Evolutionary conservation across 2,797 vertebrate genomes (phyloP).

Genomic region (Arnoldichthys spilopterus): DNA sequence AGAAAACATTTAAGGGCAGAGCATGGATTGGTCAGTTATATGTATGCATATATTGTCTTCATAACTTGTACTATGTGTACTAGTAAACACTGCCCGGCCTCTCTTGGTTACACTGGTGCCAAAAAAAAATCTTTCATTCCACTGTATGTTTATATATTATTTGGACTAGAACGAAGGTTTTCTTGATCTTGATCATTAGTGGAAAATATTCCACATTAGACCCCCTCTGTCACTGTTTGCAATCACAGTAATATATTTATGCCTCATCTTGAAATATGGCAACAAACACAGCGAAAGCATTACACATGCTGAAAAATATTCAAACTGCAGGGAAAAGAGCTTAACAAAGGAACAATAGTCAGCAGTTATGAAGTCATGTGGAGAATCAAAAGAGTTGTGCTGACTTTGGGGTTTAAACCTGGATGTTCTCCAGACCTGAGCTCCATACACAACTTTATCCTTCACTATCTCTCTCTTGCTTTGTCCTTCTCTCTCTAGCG

Average conservation of each 20-base stretch:
- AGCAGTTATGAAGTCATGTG: conserved; percentile 28
- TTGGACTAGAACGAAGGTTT: background rate
- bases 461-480: background rate
- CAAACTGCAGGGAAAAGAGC: conserved; percentile 15
- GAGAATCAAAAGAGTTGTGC: conserved; percentile 31
- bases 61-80: background rate
- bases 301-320: conserved; percentile 12
- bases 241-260: conserved; percentile 32
- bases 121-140: background rate
- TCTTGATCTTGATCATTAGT: conserved; percentile 25
- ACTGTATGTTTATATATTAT: background rate
- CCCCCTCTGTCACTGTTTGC: background rate
- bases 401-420: conserved; percentile 34
- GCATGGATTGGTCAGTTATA: background rate
- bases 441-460: background rate
- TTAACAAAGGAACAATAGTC: conserved; percentile 7
- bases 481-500: background rate
- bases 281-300: conserved; percentile 22
- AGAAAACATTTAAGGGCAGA: background rate
- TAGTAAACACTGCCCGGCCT: background rate
- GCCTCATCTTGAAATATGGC: conserved; percentile 22
- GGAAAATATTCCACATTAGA: conserved; percentile 19
- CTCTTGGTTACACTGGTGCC: background rate
- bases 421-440: conserved; percentile 27
- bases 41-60: too few species aligned